Conservation (phyloP, 2,888 invertebrate genomes). For the Stenotaenia linearis region DNA sequence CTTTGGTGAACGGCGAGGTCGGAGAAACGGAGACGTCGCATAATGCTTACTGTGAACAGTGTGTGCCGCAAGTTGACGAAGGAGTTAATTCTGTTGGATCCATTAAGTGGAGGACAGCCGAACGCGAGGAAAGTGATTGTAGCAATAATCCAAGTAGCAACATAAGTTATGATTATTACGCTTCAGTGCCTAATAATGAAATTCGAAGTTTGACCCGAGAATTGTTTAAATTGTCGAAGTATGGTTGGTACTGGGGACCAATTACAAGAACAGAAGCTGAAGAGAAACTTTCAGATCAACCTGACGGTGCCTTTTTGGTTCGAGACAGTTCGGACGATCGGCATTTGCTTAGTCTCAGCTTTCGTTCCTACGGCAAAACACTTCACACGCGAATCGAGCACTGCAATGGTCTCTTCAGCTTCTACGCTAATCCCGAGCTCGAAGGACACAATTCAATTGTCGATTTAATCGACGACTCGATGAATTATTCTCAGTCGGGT, state of each 20-base stretch:
- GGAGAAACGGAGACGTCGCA: neutral
- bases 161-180: neutral
- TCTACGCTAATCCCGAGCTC: slow-evolving; percentile 51
- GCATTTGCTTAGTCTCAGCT: slow-evolving; percentile 66
- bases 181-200: neutral
- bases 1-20: neutral
- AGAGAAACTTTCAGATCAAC: slow-evolving; percentile 59
- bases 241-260: slow-evolving; percentile 78
- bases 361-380: slow-evolving; percentile 61
- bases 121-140: neutral
- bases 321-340: slow-evolving; percentile 68
- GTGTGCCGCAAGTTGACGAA: neutral
- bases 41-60: neutral
- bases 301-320: slow-evolving; percentile 70
- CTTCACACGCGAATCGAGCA: slow-evolving; percentile 70
- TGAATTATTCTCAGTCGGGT: slow-evolving; percentile 62
- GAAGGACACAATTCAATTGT: slow-evolving; percentile 58
- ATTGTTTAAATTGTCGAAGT: slow-evolving; percentile 48
- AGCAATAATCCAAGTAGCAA: neutral
- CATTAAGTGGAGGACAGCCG: neutral
- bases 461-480: slow-evolving; percentile 67
- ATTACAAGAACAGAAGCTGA: slow-evolving; percentile 67
- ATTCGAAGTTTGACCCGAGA: slow-evolving; percentile 48
- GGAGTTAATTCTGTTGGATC: neutral
- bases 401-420: slow-evolving; percentile 59